Base-by-base conservation (phyloP, 1,140 invertebrate species). In the Trichoplusia ni region DNA sequence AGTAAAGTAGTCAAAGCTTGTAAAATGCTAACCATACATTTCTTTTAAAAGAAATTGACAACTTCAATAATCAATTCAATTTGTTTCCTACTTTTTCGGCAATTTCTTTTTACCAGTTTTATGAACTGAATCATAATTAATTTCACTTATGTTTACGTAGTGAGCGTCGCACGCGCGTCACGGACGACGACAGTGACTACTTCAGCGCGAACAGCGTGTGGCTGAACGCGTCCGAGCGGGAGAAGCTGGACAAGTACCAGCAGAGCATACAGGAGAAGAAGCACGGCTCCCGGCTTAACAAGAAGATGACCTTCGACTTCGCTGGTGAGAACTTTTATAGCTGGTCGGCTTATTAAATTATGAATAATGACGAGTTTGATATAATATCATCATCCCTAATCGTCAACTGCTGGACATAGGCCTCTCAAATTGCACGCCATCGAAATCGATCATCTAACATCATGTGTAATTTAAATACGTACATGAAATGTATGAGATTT, bases 161-260 rank as follows among this genome's bases (percentile, higher is more conserved):
- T 90, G 94, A 96, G 70, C 93, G 94, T 60, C 92, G 97, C 66
- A 99, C 98, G 0, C 94, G 94, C 77, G 97, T 99, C 1, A 98
- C 98, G 64, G 98, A 99, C 85, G 98, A 99, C 86, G 96, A 99
- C 81, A 94, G 94, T 67, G 98, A 99, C 88, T 99, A 99, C 87
- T 99, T 97, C 90, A 93, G 94, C 67, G 90, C 94, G 4, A 95
- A 94, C 82, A 95, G 94, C 64, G 94, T 94, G 14, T 99, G 98
- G 97, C 84, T 98, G 2, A 94, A 92, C 37, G 91, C 94, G 8
- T 85, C 92, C 7, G 94, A 98, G 77, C 92, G 94, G 69, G 92
- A 94, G 29, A 92, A 93, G 58, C 89, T 96, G 37, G 90, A 94
- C 59, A 93, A 95, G 71, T 93, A 95, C 13, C 94, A 96, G 81